phyloP scores from a whole-genome alignment of 2,888 invertebrate species.

The Hypomecis atomaria region DNA sequence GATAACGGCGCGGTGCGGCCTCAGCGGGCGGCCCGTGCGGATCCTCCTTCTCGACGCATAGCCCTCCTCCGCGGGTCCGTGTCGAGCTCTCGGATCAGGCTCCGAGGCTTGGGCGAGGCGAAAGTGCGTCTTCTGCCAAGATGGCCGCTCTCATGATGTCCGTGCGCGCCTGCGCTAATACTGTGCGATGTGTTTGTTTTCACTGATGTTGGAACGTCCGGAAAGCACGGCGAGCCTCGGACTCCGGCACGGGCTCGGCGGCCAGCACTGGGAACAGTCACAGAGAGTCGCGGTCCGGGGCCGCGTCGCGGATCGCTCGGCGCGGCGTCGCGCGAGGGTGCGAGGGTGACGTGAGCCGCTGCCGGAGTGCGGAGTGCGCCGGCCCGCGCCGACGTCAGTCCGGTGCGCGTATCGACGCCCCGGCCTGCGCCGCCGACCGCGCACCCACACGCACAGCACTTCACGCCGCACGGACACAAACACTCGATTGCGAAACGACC shows the following conservation, averaged over 20 bases:
- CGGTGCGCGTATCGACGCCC: conserved; percentile 72
- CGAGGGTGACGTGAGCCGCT: conserved; percentile 65
- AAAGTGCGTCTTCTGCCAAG: conserved; percentile 80
- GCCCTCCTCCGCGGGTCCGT: conserved; percentile 52
- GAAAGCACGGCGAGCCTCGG: conserved; percentile 52
- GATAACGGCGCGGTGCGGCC: conserved; percentile 79
- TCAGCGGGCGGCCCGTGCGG: conserved; percentile 73
- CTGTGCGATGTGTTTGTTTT: conserved; percentile 80
- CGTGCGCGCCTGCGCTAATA: conserved; percentile 80
- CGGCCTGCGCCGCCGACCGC: conserved; percentile 53
- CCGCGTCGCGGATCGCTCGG: conserved; percentile 57
- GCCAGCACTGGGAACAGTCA: conserved; percentile 58
- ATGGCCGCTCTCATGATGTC: conserved; percentile 82
- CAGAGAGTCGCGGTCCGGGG: conserved; percentile 54
- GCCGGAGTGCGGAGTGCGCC: conserved; percentile 66
- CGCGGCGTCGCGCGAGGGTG: conserved; percentile 53
- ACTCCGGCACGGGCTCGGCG: conserved; percentile 39
- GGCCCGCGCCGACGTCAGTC: conserved; percentile 69
- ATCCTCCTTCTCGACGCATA: conserved; percentile 70
- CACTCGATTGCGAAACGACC: conserved; percentile 70
- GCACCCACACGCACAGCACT: conserved; percentile 58
- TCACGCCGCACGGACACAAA: conserved; percentile 69
- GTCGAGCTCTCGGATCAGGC: conserved; percentile 64
- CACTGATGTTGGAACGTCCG: conserved; percentile 60
- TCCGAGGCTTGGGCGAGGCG: conserved; percentile 81